Conservation (phyloP, 37 sponge, comb jelly and placozoan genomes). For the Beroe ovata region DNA sequence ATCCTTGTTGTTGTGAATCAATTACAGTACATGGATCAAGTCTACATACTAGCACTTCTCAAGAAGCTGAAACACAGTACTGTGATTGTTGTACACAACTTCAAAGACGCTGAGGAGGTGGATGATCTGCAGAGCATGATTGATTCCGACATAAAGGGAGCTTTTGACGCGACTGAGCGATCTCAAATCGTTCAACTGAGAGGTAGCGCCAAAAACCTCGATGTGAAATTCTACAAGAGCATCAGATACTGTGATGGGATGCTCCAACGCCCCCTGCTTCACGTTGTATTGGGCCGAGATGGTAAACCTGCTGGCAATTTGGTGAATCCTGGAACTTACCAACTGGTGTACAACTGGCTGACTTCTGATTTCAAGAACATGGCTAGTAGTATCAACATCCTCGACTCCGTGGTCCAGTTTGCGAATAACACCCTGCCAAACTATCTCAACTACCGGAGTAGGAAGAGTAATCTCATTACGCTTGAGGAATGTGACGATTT, state of each 20-base stretch:
- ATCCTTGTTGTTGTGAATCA: conserved; percentile 56
- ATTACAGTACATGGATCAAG: conserved; percentile 62
- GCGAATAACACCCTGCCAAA: conserved; percentile 64
- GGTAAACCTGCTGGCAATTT: conserved; percentile 62
- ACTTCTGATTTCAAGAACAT: conserved; percentile 67
- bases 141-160: conserved; percentile 60
- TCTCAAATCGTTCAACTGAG: conserved; percentile 43
- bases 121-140: conserved; percentile 66
- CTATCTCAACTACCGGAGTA: conserved; percentile 55
- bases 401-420: conserved; percentile 62
- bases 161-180: conserved; percentile 59
- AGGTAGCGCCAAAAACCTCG: conserved; percentile 49
- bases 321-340: conserved; percentile 64
- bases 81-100: conserved; percentile 64
- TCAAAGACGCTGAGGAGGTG: conserved; percentile 56
- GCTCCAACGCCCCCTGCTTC: conserved; percentile 46
- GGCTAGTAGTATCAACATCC: conserved; percentile 65
- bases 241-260: conserved; percentile 57
- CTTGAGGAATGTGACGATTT: conserved; percentile 19
- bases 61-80: conserved; percentile 64
- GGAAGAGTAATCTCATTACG: conserved; percentile 43
- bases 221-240: conserved; percentile 62
- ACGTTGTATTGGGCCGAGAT: conserved; percentile 60
- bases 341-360: conserved; percentile 63
- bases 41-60: conserved; percentile 59